Conservation (phyloP, 1,140 invertebrate genomes). For the Trissolcus basalis region DNA sequence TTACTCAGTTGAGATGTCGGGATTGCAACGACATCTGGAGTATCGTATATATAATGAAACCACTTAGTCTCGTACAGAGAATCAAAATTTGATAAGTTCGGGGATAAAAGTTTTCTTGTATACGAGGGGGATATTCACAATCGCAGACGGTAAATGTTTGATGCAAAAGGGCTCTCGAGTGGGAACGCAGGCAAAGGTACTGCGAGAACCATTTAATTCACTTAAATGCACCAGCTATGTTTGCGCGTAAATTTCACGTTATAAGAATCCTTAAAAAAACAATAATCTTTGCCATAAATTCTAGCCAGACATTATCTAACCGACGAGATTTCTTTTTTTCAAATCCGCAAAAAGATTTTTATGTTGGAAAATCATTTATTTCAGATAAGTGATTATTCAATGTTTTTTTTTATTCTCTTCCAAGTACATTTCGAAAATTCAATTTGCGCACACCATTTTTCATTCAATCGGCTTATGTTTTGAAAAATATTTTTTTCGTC, state of each 20-base stretch:
- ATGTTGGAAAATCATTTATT: too few relatives aligned
- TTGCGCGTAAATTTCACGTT: constrained; percentile 4
- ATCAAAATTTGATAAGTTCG: constrained; percentile 30
- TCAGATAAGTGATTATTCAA: too few relatives aligned
- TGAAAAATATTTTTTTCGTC: too few relatives aligned
- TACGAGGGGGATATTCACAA: constrained; percentile 23
- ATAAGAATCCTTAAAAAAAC: not conserved
- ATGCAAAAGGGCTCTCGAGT: constrained; percentile 27
- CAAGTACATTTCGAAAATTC: too few relatives aligned
- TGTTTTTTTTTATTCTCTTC: too few relatives aligned
- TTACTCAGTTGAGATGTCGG: not conserved
- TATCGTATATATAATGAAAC: not conserved
- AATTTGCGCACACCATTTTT: too few relatives aligned
- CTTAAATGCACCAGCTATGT: constrained; percentile 37
- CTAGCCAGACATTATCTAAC: constrained; percentile 6
- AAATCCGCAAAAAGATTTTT: too few relatives aligned
- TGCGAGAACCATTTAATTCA: constrained; percentile 42
- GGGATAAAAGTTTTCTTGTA: constrained; percentile 10
- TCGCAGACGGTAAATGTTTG: constrained; percentile 39
- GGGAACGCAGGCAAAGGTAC: constrained; percentile 10
- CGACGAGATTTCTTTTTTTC: too few relatives aligned
- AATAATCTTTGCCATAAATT: not conserved
- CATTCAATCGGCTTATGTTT: too few relatives aligned
- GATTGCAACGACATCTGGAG: not conserved
- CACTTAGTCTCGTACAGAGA: constrained; percentile 1